A percentile compares a stretch with the other conserved stretches of the same genome.
phyloP scores from a whole-genome alignment of 2,888 invertebrate genomes.

The Drosophila cognata region DNA sequence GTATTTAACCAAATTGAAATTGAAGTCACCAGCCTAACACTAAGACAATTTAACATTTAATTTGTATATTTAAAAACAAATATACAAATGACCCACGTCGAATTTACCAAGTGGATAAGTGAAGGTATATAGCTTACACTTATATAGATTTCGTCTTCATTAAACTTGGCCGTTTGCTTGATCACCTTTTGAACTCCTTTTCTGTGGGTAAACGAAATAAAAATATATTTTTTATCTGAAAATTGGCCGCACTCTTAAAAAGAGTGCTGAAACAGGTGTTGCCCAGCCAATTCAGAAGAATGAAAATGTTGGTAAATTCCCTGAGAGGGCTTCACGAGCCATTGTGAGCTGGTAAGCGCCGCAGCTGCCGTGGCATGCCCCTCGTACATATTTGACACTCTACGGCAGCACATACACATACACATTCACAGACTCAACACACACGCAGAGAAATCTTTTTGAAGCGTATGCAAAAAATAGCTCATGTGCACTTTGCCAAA shows the following conservation, averaged over 20 bases:
- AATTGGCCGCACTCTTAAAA: constrained; percentile 10
- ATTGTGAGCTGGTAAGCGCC: not conserved
- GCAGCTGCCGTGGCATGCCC: constrained; percentile 8
- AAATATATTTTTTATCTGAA: constrained; percentile 2
- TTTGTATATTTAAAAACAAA: not conserved
- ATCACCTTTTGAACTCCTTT: not conserved
- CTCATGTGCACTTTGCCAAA: constrained; percentile 70
- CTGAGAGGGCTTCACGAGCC: constrained; percentile 1
- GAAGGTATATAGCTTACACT: not conserved
- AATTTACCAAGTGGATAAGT: not conserved
- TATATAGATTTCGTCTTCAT: not conserved
- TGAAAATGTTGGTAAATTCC: constrained; percentile 33
- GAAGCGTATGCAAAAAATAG: constrained; percentile 52
- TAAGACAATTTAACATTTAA: too few relatives aligned
- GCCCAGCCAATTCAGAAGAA: not conserved
- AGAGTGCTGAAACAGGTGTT: constrained; percentile 25
- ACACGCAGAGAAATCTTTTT: constrained; percentile 6
- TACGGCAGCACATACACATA: constrained; percentile 7
- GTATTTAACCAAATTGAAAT: not conserved
- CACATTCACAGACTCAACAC: constrained; percentile 4
- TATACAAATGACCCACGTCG: not conserved
- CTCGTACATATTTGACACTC: constrained; percentile 45
- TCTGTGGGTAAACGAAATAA: not conserved
- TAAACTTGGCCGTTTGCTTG: not conserved
- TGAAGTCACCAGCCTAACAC: not conserved